Evolutionary conservation across 2,888 invertebrate genomes (phyloP), one percentile per base, ranked within the genome.

Genomic region (Julus scandinavius): DNA sequence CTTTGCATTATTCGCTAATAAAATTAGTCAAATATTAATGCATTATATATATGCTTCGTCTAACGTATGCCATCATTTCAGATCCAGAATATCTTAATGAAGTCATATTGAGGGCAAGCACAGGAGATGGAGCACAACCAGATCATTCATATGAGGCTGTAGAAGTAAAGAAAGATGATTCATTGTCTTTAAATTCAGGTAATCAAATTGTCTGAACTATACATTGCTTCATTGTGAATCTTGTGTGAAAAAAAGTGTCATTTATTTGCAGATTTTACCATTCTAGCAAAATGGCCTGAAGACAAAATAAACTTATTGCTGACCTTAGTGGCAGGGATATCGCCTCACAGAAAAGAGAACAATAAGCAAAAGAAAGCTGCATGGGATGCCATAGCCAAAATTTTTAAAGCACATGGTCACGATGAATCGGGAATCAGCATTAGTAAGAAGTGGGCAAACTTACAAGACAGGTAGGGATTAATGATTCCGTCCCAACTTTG

Each of bases 401-500:
- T 63, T 2, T 63, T 63, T 7, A 63, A 63, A 63, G 63, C 63
- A 6, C 20, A 63, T 20, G 63, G 63, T 15, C 63, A 63, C 20
- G 63, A 63, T 63, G 63, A 63, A 63, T 63, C 63, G 1, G 63
- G 63, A 7, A 20, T 63, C 63, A 63, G 20, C 20, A 63, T 63
- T 20, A 63, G 63, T 63, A 63, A 63, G 63, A 63, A 63, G 63
- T 63, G 63, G 63, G 63, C 63, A n/a, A 63, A 63, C 20, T 63
- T 63, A 20, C 63, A 63, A 20, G 63, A 63, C 63, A 63, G 63
- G 63, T 63, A 63, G 20, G 6, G n/a, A 20, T 20, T 63, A 20
- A 63, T 63, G n/a, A 58, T 2, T 15, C 11, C 6, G 58, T 58
- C 41, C 6, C 41, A 45, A 45, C 41, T 45, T 45, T 45, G 6